phyloP scores from a whole-genome alignment of 2,888 invertebrate genomes.

The Catocala sponsa region DNA sequence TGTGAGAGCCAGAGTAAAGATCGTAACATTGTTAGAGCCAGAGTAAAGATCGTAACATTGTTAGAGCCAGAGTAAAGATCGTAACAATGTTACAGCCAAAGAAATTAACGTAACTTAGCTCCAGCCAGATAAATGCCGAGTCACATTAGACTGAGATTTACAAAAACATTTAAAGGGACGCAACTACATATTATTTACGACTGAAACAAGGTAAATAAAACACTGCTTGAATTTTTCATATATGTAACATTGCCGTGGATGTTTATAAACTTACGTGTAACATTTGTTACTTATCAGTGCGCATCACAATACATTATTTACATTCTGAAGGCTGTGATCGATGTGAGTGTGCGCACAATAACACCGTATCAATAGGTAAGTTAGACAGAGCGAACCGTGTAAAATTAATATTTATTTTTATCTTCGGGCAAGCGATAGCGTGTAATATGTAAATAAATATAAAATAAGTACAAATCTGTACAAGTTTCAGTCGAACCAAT shows the following conservation, averaged over 20 bases:
- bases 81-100: conserved; percentile 21
- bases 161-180: conserved; percentile 41
- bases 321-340: conserved; percentile 50
- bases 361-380: conserved; percentile 51
- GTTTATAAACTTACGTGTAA: conserved; percentile 25
- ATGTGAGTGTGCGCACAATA: conserved; percentile 49
- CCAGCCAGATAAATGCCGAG: conserved; percentile 32
- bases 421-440: conserved; percentile 54
- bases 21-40: no score
- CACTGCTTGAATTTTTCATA: conserved; percentile 40
- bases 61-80: no score
- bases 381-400: conserved; percentile 30
- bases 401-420: conserved; percentile 38
- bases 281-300: conserved; percentile 39
- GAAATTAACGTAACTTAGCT: conserved; percentile 24
- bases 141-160: conserved; percentile 50
- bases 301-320: conserved; percentile 45
- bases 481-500: conserved; percentile 55
- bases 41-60: no score
- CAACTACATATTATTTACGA: conserved; percentile 48
- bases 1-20: no score
- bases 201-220: conserved; percentile 44
- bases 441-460: conserved; percentile 50
- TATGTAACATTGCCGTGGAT: conserved; percentile 41
- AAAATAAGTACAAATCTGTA: conserved; percentile 49